Base-by-base conservation (phyloP, 2,888 invertebrate genomes). In the Andrena hattorfiana region DNA sequence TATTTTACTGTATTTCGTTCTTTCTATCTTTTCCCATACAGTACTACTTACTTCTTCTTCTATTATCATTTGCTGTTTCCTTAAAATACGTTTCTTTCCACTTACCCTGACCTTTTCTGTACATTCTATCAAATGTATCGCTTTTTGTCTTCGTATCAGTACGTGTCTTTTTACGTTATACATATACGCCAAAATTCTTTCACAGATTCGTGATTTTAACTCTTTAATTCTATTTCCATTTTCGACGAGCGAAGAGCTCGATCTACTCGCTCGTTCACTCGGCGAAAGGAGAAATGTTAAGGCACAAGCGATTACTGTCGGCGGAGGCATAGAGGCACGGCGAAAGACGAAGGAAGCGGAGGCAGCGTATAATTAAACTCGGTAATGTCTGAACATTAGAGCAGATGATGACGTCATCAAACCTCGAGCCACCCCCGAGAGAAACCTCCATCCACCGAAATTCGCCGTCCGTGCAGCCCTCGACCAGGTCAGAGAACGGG, bases 361-460 rank as follows among this genome's bases (percentile, higher is more conserved):
- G 84, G 83, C 75, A 79, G 68, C 83, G 89, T 91, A 92, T 91
- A 91, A 92, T 92, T 92, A 90, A 90, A 92, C 87, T 84, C 81
- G 77, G 87, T 92, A 92, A 92, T 90, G 91, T 85, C 80, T 81
- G 85, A 87, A 85, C 90, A 90, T 92, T 92, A 91, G 89, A 89
- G 88, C 85, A 90, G 91, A 90, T 91, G 91, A 92, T 88, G 91
- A 90, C 89, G 90, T 92, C 90, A 90, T 91, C 89, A 91, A 87
- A 88, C 87, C 87, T 81, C 54, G 63, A 66, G 63, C 77, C 23
- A 67, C 80, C 85, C 75, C 68, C 42, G 77, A 69, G 85, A 75
- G 56, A 62, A 69, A 35, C 35, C 83, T 77, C 81, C 74, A 83
- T 75, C 77, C 72, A 64, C 77, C 67, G 80, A 85, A 83, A 87